Base-by-base conservation (phyloP, 2,888 invertebrate genomes). In the Epinotia brunnichana region DNA sequence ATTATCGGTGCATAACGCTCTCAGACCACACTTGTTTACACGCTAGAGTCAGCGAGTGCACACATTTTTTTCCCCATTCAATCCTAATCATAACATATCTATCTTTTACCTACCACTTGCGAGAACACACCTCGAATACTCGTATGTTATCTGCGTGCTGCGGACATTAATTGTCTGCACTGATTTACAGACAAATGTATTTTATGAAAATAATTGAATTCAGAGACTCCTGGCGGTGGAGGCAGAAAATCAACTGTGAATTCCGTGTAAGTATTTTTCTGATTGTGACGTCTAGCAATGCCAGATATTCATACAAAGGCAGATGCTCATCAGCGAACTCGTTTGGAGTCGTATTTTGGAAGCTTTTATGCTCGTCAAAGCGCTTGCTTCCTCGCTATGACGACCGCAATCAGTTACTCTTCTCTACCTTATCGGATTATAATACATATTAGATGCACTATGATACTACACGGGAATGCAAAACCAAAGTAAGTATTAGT, bases 81-180 rank as follows among this genome's bases (percentile, higher is more conserved):
- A 44, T 44, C 44, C 15, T 44, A 44, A 44, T 44, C 44, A 44
- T 44, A 44, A 44, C 44, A 44, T 44, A 4, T 41, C n/a, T n/a
- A n/a, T n/a, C n/a, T n/a, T n/a, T n/a, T n/a, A n/a, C n/a, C n/a
- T n/a, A n/a, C n/a, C 35, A 35, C 4, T 35, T 10, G 41, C 11
- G 41, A 11, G 13, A 41, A 41, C 13, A 41, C 13, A 41, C 13
- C 41, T 41, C 41, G 41, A 35, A 41, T 41, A n/a, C n/a, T n/a
- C n/a, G n/a, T n/a, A 41, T 13, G 41, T 48, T 48, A 44, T 44
- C 44, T 15, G 15, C 15, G 44, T 44, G 44, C 15, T 44, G 5
- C 48, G 48, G 48, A 48, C 48, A 48, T 48, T 3, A 48, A 48
- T 48, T 48, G 48, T 48, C 48, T 48, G 48, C 48, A 48, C n/a